Percentiles rank a stretch among this genome's conserved stretches.
phyloP scores from a whole-genome alignment of 2,797 vertebrate species.

The Nasua narica region DNA sequence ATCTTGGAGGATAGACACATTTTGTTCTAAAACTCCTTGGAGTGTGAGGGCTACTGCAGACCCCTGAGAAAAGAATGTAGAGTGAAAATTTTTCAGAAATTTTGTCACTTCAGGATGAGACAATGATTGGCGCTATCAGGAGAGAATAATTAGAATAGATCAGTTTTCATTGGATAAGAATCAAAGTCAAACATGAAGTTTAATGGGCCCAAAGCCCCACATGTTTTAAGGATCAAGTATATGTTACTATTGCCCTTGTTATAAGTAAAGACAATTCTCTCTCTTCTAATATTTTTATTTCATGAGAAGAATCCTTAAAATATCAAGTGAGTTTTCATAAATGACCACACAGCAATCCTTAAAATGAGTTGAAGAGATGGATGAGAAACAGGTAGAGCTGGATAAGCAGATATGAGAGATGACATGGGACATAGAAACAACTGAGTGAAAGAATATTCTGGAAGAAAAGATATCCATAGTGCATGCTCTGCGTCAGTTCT shows the following conservation, averaged over 20 bases:
- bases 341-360: neutral
- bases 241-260: neutral
- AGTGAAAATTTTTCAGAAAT: slow-evolving; percentile 71
- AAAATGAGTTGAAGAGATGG: neutral
- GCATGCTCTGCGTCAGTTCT: neutral
- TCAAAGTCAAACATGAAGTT: slow-evolving; percentile 46
- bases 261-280: neutral
- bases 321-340: neutral
- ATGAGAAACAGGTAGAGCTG: neutral
- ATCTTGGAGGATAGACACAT: slow-evolving; percentile 60
- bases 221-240: neutral
- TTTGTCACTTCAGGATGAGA: slow-evolving; percentile 74
- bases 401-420: neutral
- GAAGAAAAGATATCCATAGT: neutral
- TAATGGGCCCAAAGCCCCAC: neutral
- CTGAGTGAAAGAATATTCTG: neutral
- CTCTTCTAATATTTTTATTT: slow-evolving; percentile 2
- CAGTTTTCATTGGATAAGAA: slow-evolving; percentile 67
- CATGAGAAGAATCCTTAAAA: neutral
- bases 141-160: neutral
- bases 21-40: slow-evolving; percentile 73
- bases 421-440: neutral
- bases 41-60: slow-evolving; percentile 63
- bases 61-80: slow-evolving; percentile 36
- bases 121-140: slow-evolving; percentile 50